These are phyloP conservation scores for Hymenopus coronatus DNA, from an alignment of 2,888 invertebrate species.

Conservation along the genomic window DNA sequence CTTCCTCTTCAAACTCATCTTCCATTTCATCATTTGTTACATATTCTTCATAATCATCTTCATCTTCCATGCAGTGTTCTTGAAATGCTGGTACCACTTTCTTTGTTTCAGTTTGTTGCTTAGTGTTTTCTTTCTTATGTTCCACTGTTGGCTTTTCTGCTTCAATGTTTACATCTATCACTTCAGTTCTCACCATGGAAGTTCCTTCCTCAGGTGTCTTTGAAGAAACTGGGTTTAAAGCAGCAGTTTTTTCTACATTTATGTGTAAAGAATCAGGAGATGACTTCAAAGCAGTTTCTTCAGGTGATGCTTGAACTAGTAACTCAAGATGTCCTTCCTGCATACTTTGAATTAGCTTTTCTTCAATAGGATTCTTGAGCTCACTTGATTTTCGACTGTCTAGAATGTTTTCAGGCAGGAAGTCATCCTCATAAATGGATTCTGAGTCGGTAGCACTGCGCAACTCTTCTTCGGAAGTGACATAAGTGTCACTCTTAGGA, in stretches of 20 bases:
- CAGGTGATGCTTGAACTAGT: not conserved
- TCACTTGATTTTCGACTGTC: not conserved
- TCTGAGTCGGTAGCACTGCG: slow-evolving; percentile 8
- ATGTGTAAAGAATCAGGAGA: not conserved
- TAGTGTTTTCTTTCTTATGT: not conserved
- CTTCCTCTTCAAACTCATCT: slow-evolving; percentile 24
- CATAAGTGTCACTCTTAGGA: not conserved
- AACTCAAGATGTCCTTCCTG: not conserved
- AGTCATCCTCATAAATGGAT: slow-evolving; percentile 12
- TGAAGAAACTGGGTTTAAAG: not conserved
- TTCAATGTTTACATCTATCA: not conserved
- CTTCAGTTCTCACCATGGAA: not conserved
- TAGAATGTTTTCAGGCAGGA: not conserved
- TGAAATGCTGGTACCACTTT: not conserved
- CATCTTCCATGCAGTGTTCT: slow-evolving; percentile 42
- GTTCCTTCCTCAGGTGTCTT: not conserved
- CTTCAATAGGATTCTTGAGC: not conserved
- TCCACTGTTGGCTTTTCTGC: too few relatives aligned
- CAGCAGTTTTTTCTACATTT: not conserved
- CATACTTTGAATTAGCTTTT: not conserved
- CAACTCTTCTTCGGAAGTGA: slow-evolving; percentile 9
- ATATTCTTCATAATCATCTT: slow-evolving; percentile 47
- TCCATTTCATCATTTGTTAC: slow-evolving; percentile 34
- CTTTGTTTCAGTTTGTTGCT: not conserved
- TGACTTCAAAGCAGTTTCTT: not conserved